phyloP scores from a whole-genome alignment of 1,140 invertebrate species.

The Listronotus oregonensis region DNA sequence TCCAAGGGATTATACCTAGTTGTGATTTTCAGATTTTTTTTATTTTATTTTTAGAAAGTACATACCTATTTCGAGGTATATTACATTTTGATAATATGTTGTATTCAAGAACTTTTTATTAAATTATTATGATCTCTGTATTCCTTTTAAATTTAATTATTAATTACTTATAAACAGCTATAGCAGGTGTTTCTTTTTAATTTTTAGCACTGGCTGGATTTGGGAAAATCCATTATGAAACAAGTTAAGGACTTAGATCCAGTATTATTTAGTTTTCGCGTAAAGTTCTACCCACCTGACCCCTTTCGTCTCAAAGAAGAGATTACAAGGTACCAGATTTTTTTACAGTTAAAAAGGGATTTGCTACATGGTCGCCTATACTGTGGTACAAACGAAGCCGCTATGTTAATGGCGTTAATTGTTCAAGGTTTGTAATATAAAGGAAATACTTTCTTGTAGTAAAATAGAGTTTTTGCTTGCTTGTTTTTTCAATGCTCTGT shows the following conservation, averaged over 20 bases:
- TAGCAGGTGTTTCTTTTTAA: conserved; percentile 17
- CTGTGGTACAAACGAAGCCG: conserved; percentile 86
- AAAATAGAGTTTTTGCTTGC: no score
- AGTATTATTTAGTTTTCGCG: conserved; percentile 88
- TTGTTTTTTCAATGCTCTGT: no score
- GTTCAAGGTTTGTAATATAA: conserved; percentile 75
- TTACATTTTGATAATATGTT: no score
- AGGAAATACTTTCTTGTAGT: no score
- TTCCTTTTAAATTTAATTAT: no score
- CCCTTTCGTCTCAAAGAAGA: conserved; percentile 84
- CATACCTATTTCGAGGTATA: no score
- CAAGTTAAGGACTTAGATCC: conserved; percentile 93
- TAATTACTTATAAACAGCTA: no score
- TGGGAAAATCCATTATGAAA: conserved; percentile 89
- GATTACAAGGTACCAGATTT: conserved; percentile 89
- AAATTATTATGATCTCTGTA: no score
- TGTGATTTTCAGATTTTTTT: no score
- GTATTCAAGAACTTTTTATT: no score
- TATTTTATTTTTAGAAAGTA: no score
- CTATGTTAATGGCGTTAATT: conserved; percentile 88
- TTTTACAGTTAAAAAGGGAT: conserved; percentile 93
- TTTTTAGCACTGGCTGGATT: conserved; percentile 91
- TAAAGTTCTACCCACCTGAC: conserved; percentile 94
- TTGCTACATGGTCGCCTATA: conserved; percentile 91
- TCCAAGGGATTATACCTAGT: no score